Percentiles rank a stretch among this genome's conserved stretches.
phyloP scores from a whole-genome alignment of 2,888 invertebrate genomes.

The Synergus gifuensis region DNA sequence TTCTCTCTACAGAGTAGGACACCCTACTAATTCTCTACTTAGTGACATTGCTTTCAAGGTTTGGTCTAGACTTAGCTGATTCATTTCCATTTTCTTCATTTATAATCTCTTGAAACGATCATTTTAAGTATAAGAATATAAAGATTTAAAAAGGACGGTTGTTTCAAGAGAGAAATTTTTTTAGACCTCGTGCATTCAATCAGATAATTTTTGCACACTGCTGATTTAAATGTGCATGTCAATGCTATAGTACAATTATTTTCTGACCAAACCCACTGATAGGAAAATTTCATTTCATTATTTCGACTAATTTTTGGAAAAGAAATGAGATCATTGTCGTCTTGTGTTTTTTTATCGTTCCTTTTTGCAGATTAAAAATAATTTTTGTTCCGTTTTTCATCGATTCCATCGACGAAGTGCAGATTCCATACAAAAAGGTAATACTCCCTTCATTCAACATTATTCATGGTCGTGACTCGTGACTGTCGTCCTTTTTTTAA shows the following conservation, averaged over 20 bases:
- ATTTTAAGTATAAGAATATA: background rate
- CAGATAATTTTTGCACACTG: background rate
- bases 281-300: background rate
- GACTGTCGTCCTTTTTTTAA: conserved; percentile 19
- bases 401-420: conserved; percentile 70
- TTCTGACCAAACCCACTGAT: background rate
- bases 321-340: conserved; percentile 52
- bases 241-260: background rate
- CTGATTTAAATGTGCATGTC: background rate
- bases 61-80: conserved; percentile 75
- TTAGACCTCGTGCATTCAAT: background rate
- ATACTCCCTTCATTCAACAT: conserved; percentile 62
- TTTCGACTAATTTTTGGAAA: background rate
- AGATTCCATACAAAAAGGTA: conserved; percentile 73
- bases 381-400: conserved; percentile 69
- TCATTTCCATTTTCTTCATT: conserved; percentile 53
- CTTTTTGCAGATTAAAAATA: conserved; percentile 61
- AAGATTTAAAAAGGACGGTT: background rate
- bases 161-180: background rate
- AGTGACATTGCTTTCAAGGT: conserved; percentile 77
- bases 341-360: conserved; percentile 60
- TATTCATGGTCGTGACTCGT: background rate
- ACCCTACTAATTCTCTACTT: conserved; percentile 77
- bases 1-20: conserved; percentile 88
- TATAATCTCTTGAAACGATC: background rate